phyloP scores from a whole-genome alignment of 2,888 invertebrate species.

The Cheilosia soror region DNA sequence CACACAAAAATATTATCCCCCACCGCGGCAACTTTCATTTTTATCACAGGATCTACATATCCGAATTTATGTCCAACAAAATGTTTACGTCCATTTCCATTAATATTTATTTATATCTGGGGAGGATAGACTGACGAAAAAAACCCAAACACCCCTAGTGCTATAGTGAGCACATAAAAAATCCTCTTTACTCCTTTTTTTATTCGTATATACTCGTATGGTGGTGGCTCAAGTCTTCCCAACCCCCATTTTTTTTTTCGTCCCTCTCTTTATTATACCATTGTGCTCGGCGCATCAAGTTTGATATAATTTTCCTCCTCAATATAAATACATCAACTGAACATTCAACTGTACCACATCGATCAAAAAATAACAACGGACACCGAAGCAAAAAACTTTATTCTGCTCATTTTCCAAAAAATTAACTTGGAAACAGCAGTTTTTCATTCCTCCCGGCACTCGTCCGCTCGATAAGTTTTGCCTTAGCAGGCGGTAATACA shows the following conservation, averaged over 20 bases:
- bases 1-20: slow-evolving; percentile 15
- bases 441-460: slow-evolving; percentile 50
- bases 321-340: slow-evolving; percentile 69
- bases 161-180: slow-evolving; percentile 59
- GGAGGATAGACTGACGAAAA: slow-evolving; percentile 11
- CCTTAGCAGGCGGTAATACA: slow-evolving; percentile 10
- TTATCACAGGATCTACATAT: slow-evolving; percentile 68
- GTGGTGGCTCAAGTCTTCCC: slow-evolving; percentile 5
- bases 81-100: slow-evolving; percentile 72
- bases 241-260: slow-evolving; percentile 37
- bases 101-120: slow-evolving; percentile 63
- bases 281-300: slow-evolving; percentile 46
- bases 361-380: slow-evolving; percentile 69
- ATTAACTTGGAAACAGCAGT: slow-evolving; percentile 73
- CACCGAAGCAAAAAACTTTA: slow-evolving; percentile 50
- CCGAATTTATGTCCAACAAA: slow-evolving; percentile 73
- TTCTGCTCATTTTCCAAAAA: slow-evolving; percentile 74
- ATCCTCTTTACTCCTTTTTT: slow-evolving; percentile 50
- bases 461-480: slow-evolving; percentile 56
- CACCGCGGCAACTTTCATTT: slow-evolving; percentile 56
- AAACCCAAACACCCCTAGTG: slow-evolving; percentile 39
- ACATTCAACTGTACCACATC: slow-evolving; percentile 59
- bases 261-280: slow-evolving; percentile 25
- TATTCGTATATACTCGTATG: slow-evolving; percentile 30
- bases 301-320: slow-evolving; percentile 65